phyloP scores from a whole-genome alignment of 1,140 invertebrate genomes.

The Asobara japonica region DNA sequence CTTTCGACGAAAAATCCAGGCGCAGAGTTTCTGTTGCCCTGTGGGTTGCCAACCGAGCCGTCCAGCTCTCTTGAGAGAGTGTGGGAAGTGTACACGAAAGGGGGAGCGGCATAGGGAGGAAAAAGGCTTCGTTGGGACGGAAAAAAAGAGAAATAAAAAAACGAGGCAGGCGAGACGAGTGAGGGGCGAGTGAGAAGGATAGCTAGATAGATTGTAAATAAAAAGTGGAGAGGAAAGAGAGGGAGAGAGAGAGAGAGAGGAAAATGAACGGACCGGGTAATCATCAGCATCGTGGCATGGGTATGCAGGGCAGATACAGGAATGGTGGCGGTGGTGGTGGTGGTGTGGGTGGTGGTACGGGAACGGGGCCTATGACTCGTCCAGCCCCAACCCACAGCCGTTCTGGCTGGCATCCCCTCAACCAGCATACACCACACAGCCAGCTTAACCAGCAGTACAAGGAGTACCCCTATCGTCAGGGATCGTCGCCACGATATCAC shows the following conservation, averaged over 20 bases:
- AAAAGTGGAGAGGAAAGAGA: constrained; percentile 30
- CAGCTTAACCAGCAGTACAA: constrained; percentile 58
- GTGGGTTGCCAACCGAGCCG: constrained; percentile 28
- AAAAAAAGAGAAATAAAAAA: background rate
- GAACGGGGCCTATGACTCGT: constrained; percentile 45
- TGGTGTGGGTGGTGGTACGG: constrained; percentile 42
- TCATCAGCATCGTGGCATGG: constrained; percentile 59
- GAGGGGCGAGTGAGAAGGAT: constrained; percentile 27
- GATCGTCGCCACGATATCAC: constrained; percentile 57
- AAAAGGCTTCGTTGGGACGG: constrained; percentile 10
- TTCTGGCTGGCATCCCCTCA: constrained; percentile 55
- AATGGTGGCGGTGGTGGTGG: constrained; percentile 47
- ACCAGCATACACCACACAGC: constrained; percentile 51
- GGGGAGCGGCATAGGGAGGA: constrained; percentile 29
- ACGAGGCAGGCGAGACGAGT: background rate
- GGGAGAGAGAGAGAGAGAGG: constrained; percentile 33
- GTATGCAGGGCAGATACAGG: constrained; percentile 59
- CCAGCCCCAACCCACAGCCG: constrained; percentile 45
- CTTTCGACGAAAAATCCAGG: constrained; percentile 14
- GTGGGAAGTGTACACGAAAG: constrained; percentile 15
- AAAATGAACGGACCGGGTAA: constrained; percentile 57
- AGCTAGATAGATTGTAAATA: constrained; percentile 29
- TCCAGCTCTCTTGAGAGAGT: constrained; percentile 19
- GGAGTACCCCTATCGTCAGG: constrained; percentile 63
- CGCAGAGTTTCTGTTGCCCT: constrained; percentile 3